Evolutionary conservation across 2,113 vertebrate genomes (phyloP), one percentile per base, ranked within the genome.

Genomic region (Myotis lucifugus): DNA sequence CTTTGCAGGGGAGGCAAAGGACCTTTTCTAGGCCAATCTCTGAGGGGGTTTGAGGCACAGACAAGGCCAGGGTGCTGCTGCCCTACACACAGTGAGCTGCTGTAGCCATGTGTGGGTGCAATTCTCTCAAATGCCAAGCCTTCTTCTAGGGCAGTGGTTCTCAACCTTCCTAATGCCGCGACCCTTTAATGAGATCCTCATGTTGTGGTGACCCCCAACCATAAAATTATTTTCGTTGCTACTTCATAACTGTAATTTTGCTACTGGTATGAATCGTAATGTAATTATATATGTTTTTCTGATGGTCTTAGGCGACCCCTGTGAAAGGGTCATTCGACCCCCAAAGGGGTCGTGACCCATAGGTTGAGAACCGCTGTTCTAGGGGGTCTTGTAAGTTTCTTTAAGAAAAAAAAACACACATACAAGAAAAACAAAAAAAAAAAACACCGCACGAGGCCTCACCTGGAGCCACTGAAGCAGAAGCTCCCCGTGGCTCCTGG

Each of bases 1-100:
- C 21, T 18, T 13, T 13, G 0, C 4, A 4, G 6, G 48, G 1
- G 13, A 29, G 0, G 5, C 13, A 18, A 37, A 42, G 14, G 32
- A 12, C 21, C 56, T 9, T 46, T 5, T 21, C 18, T 8, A 40
- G 37, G 17, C 32, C 52, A 77, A 27, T 10, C 61, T 54, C 34
- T 0, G 11, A 48, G 46, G 8, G 32, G 52, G 56, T 61, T 21
- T 19, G 56, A 73, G 52, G 32, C 73, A 0, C 34, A 50, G 42
- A 19, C 17, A 32, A 40, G 15, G 37, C 25, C n/a, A 42, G 23
- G 18, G 7, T 17, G 15, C 34, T 15, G 2, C 42, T 29, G 10
- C 61, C 34, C 6, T 59, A 6, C 77, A 32, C 8, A 56, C 23
- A 37, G n/a, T 56, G 59, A 18, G 17, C 32, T 42, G 48, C 40